Evolutionary conservation across 1,140 invertebrate genomes (phyloP), one percentile per base, ranked within the genome.

Genomic region (Drosophila rhopaloa): DNA sequence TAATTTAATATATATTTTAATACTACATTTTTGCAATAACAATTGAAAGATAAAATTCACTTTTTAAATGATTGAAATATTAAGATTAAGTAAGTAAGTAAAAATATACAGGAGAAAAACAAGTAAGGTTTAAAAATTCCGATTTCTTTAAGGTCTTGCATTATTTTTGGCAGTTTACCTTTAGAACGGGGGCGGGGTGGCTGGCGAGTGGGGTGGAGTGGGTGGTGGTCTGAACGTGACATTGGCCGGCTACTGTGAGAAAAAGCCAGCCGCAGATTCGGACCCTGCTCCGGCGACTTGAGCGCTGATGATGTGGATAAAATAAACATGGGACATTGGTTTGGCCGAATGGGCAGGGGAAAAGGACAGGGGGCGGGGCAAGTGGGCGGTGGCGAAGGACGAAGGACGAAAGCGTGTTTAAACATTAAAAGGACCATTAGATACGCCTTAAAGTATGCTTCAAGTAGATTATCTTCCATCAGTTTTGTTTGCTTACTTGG

Each of bases 371-470:
- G 0, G 44, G 13, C 5, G 16, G 7, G 7, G 50, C 4, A n/a
- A 7, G 13, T 19, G 50, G 2, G 40, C 5, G 40, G 8, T 9
- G 35, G 24, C 11, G 14, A 35, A 9, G 24, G 38, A 11, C 9
- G 35, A 16, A 50, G 48, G 16, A 80, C 63, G 84, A 89, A 88
- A 81, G 84, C 85, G 84, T 90, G 82, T 90, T 91, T 86, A 91
- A 91, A 91, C 85, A 84, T 83, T 86, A 83, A 91, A 80, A 88
- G 85, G 81, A 86, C 89, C 85, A 91, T 91, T 91, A 91, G 84
- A 90, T 91, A 86, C 90, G 90, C 90, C 90, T 91, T 91, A 91
- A 91, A 91, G 90, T 90, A 91, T 91, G 84, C 89, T 90, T 90
- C 89, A 91, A 91, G 90, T 80, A 90, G 90, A 91, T 91, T 91